These are phyloP conservation scores for Diplolepis rosae DNA, from an alignment of 2,888 invertebrate species.

Conservation along the genomic window DNA sequence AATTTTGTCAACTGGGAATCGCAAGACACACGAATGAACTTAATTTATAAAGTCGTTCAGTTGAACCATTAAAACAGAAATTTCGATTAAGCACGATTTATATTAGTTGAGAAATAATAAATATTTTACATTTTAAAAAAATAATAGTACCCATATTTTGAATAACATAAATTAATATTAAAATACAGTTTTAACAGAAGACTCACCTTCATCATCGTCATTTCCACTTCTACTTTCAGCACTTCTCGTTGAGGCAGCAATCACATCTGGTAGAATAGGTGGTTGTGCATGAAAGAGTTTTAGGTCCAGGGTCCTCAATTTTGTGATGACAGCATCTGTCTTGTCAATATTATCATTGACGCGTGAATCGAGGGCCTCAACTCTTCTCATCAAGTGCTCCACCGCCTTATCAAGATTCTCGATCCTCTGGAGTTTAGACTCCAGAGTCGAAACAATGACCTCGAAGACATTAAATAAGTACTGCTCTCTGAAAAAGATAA, in stretches of 20 bases:
- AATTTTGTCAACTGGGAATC: no score
- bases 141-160: no score
- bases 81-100: no score
- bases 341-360: conserved; percentile 89
- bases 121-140: no score
- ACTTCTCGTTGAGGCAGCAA: conserved; percentile 54
- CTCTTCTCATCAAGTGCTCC: conserved; percentile 89
- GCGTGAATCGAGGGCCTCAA: conserved; percentile 87
- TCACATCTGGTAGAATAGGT: conserved; percentile 70
- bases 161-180: no score
- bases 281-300: conserved; percentile 81
- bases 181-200: background rate
- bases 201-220: conserved; percentile 55
- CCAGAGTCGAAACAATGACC: conserved; percentile 90
- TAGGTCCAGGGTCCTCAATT: conserved; percentile 83
- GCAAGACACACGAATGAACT: no score
- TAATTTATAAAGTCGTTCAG: no score
- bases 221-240: conserved; percentile 59
- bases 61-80: no score
- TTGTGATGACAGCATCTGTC: conserved; percentile 88
- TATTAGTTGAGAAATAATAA: no score
- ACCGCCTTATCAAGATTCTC: conserved; percentile 92
- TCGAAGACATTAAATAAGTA: conserved; percentile 92
- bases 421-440: conserved; percentile 90
- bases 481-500: conserved; percentile 82